phyloP scores from a whole-genome alignment of 1,140 invertebrate genomes.

The Arion vulgaris region DNA sequence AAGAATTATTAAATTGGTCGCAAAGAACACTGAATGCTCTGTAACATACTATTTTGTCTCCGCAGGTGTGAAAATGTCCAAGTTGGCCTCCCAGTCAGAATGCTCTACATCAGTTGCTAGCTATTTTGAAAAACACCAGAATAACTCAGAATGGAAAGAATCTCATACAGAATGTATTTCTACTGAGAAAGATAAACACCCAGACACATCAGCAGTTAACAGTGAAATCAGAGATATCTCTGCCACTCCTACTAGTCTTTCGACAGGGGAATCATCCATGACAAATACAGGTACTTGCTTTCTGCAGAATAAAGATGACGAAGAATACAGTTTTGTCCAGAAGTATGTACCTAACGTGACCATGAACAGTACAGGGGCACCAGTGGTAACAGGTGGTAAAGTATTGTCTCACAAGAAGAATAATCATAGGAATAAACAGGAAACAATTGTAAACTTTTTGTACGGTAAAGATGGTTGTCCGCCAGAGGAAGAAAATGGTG shows the following conservation, averaged over 20 bases:
- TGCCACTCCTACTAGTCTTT: neutral
- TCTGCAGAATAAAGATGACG: neutral
- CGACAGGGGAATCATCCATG: neutral
- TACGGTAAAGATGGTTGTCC: neutral
- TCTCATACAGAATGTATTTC: neutral
- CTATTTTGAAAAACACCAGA: neutral
- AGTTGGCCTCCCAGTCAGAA: neutral
- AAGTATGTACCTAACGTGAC: neutral
- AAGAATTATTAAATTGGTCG: too few relatives aligned
- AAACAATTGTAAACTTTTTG: conserved; percentile 4
- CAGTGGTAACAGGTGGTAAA: neutral
- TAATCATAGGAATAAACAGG: neutral
- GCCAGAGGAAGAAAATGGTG: neutral
- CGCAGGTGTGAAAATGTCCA: neutral
- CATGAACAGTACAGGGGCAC: neutral
- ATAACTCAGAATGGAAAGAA: neutral
- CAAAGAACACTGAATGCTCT: too few relatives aligned
- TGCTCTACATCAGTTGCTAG: neutral
- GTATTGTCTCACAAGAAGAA: neutral
- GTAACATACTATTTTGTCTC: neutral
- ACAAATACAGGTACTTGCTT: neutral
- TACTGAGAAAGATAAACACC: neutral
- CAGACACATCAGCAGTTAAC: neutral
- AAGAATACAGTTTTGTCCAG: neutral
- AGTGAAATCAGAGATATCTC: neutral